These are phyloP conservation scores for Jacana jacana DNA, from an alignment of 2,113 vertebrate genomes.

Conservation along the genomic window DNA sequence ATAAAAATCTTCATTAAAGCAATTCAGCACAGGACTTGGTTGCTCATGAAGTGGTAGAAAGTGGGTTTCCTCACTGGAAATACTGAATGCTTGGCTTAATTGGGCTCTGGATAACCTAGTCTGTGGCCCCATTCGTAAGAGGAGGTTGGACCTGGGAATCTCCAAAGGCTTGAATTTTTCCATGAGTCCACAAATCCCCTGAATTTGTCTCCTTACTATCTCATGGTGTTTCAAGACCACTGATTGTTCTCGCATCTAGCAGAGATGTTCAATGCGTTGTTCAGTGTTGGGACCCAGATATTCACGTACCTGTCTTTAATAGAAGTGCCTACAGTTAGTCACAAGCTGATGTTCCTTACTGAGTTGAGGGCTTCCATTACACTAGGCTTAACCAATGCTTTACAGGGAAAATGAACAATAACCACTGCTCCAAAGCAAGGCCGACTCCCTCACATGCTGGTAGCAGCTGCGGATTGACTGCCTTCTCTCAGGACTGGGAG, in stretches of 20 bases:
- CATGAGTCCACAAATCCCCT: neutral
- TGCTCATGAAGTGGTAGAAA: neutral
- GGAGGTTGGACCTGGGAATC: neutral
- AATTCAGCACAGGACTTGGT: neutral
- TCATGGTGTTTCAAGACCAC: neutral
- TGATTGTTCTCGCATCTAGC: neutral
- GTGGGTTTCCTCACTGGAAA: neutral
- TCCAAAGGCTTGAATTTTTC: accelerated
- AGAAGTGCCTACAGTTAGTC: accelerated
- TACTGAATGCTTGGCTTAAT: neutral
- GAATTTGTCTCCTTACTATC: accelerated
- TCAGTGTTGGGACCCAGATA: accelerated
- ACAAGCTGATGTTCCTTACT: accelerated
- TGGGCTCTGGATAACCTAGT: neutral
- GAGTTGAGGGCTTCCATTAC: neutral
- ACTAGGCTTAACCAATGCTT: neutral
- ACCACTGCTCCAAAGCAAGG: neutral
- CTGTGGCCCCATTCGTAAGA: neutral
- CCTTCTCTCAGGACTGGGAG: neutral
- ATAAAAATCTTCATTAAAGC: neutral
- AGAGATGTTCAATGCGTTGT: accelerated
- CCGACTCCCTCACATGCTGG: accelerated
- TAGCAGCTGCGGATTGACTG: neutral
- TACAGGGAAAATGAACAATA: neutral
- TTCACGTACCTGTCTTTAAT: neutral